phyloP scores from a whole-genome alignment of 2,797 vertebrate species.

The Hapalemur alaotrensis region DNA sequence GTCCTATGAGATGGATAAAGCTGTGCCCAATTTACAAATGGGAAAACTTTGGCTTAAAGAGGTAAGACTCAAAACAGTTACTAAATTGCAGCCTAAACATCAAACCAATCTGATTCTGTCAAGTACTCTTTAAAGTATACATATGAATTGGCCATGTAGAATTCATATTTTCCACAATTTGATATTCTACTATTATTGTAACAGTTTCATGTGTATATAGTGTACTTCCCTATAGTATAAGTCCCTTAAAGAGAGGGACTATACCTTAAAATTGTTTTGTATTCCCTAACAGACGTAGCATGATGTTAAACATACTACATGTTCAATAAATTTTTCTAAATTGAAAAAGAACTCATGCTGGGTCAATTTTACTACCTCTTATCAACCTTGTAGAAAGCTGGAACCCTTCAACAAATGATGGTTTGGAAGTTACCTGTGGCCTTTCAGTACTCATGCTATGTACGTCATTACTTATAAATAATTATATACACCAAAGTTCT shows the following conservation, averaged over 20 bases:
- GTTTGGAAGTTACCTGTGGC: not conserved
- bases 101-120: not conserved
- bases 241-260: not conserved
- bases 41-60: not conserved
- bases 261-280: not conserved
- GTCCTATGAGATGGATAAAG: not conserved
- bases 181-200: not conserved
- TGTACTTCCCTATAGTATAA: not conserved
- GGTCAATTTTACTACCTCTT: not conserved
- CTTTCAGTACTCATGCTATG: not conserved
- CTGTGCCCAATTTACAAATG: not conserved
- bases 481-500: not conserved
- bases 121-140: not conserved
- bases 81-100: not conserved
- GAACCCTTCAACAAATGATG: not conserved
- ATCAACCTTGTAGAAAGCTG: not conserved
- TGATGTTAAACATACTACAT: not conserved
- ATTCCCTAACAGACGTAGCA: not conserved
- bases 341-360: not conserved
- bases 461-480: not conserved
- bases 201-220: not conserved
- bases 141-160: accelerated
- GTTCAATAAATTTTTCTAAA: not conserved
- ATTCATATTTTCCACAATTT: not conserved
- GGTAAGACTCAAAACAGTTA: not conserved